A percentile compares a stretch with the other conserved stretches of the same genome.
Conservation (phyloP, 2,888 invertebrate species). For the Entomobrya multifasciata region DNA sequence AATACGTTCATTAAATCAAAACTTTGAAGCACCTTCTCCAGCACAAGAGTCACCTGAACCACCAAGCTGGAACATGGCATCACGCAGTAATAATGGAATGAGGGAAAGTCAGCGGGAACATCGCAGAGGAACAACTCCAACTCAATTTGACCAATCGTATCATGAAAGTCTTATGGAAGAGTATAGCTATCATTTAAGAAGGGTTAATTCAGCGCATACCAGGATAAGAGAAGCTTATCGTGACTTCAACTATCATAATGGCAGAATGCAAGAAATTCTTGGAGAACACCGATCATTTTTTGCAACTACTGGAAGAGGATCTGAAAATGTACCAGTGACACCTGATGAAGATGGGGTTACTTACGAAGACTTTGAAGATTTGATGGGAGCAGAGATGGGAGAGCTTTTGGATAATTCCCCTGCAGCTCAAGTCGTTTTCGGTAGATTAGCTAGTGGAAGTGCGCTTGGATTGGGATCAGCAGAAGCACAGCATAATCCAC, state of each 20-base stretch:
- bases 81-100: neutral
- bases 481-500: neutral
- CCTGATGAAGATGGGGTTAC: neutral
- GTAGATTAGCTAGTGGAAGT: neutral
- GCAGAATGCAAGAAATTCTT: constrained; percentile 39
- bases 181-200: constrained; percentile 38
- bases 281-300: constrained; percentile 8
- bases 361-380: constrained; percentile 46
- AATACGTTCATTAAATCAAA: neutral
- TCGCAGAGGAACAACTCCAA: neutral
- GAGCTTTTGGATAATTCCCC: constrained; percentile 29
- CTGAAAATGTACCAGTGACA: neutral
- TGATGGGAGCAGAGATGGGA: constrained; percentile 5
- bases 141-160: neutral
- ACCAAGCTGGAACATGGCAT: neutral
- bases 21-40: neutral
- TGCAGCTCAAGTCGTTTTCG: neutral
- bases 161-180: constrained; percentile 41
- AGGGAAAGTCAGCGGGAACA: neutral
- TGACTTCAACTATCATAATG: constrained; percentile 60
- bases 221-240: constrained; percentile 33
- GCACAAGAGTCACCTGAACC: neutral
- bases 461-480: neutral
- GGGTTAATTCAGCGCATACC: constrained; percentile 12
- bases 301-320: neutral